Base-by-base conservation (phyloP, 1,140 invertebrate genomes). In the Papilio dardanus region DNA sequence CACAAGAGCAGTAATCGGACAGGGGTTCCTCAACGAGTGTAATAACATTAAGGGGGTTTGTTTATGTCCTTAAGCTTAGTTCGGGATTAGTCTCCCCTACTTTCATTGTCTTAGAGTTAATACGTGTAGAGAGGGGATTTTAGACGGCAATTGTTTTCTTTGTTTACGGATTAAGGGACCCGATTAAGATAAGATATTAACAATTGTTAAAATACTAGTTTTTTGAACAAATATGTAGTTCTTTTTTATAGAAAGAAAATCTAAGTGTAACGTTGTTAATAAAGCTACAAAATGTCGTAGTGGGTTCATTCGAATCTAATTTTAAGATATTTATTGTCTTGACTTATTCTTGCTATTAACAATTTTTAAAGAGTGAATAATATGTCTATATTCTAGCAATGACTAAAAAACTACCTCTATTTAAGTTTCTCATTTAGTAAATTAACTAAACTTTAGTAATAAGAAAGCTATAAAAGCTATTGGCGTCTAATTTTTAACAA, bases 31-130 rank as follows among this genome's bases (percentile, higher is more conserved):
- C 21, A 58, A 58, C 28, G 54, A 58, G n/a, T 58, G 54, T 58
- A 58, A 58, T 58, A 58, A 58, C 54, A 58, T 58, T 58, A 58
- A 28, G 46, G 5, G 21, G 54, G 54, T 58, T 58, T 58, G 54
- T 58, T 58, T 58, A 58, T 58, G 54, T 58, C 3, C 7, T 24
- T 6, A 58, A 58, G 54, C 54, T 58, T 58, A 58, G 54, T 58
- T 24, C 3, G 8, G 21, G 54, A 58, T 58, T 58, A 58, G 54
- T 58, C 54, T 21, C 6, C 21, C 21, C 21, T 54, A 54, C 50
- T 54, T 58, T 21, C 54, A 28, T 10, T 19, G 46, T 28, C 54
- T 58, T 58, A 21, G 8, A 58, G 54, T 58, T 24, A 58, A 58
- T 58, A 28, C 54, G 2, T 28, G 6, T 42, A 42, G 1, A 16